These are phyloP conservation scores for Plebejus argus DNA, from an alignment of 2,888 invertebrate species.

Conservation along the genomic window DNA sequence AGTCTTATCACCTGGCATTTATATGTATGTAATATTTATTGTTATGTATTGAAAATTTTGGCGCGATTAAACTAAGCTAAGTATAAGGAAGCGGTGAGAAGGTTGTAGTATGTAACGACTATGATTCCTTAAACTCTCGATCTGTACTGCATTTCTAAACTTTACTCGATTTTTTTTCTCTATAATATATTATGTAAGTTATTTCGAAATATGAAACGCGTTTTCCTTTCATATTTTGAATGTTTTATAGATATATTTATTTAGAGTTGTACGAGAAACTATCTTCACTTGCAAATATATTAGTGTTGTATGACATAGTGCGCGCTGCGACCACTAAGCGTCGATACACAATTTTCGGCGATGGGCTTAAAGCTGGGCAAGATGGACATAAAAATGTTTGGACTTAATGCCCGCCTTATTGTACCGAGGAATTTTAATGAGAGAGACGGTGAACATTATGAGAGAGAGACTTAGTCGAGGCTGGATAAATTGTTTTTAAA, in stretches of 20 bases:
- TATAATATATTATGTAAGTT: slow-evolving; percentile 32
- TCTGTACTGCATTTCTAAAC: slow-evolving; percentile 48
- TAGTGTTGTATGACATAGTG: slow-evolving; percentile 11
- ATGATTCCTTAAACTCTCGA: slow-evolving; percentile 46
- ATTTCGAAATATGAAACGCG: slow-evolving; percentile 39
- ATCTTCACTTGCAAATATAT: slow-evolving; percentile 31
- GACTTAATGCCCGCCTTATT: too few species aligned
- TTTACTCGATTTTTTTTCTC: slow-evolving; percentile 40
- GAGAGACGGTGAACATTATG: too few species aligned
- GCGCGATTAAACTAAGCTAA: slow-evolving; percentile 47
- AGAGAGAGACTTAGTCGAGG: too few species aligned
- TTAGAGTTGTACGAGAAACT: slow-evolving; percentile 31
- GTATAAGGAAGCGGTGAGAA: slow-evolving; percentile 56
- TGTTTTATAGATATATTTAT: slow-evolving; percentile 34
- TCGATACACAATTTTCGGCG: neutral
- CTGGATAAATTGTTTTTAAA: too few species aligned
- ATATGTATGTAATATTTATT: neutral
- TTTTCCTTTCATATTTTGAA: slow-evolving; percentile 42
- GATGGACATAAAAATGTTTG: neutral
- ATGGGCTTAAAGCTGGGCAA: neutral
- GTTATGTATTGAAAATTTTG: neutral
- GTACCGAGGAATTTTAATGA: too few species aligned
- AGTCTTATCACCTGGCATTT: neutral
- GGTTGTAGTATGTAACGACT: slow-evolving; percentile 40
- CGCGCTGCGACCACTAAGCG: neutral